A percentile compares a stretch with the other conserved stretches of the same genome.
Evolutionary conservation across 2,797 vertebrate genomes (phyloP).

Genomic region (Acipenser oxyrinchus): DNA sequence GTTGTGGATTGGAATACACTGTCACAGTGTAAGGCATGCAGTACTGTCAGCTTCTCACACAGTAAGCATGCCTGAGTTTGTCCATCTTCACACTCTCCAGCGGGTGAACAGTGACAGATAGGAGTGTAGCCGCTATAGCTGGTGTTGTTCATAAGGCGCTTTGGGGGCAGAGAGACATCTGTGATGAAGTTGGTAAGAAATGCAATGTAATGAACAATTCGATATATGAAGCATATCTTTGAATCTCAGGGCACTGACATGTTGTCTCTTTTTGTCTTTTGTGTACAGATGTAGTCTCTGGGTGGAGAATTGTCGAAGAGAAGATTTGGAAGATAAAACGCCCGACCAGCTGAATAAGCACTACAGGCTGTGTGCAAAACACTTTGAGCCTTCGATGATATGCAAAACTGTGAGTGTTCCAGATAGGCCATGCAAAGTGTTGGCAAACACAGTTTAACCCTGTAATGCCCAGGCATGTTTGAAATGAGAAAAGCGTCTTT

Average conservation of each 20-base stretch:
- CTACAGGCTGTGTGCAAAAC: constrained; percentile 87
- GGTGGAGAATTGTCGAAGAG: constrained; percentile 85
- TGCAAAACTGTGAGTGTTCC: constrained; percentile 76
- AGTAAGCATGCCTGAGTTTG: no score
- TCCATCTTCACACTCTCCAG: no score
- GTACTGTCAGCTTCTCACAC: no score
- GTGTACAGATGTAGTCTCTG: constrained; percentile 77
- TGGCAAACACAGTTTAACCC: no score
- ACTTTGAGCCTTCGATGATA: constrained; percentile 81
- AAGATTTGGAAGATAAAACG: constrained; percentile 77
- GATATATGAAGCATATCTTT: background rate
- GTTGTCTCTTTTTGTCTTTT: constrained; percentile 14
- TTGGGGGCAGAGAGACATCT: background rate
- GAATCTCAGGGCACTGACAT: constrained; percentile 1
- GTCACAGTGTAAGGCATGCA: no score
- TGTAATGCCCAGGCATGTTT: no score
- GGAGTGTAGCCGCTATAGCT: no score
- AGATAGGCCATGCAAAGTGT: background rate
- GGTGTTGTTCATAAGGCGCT: no score
- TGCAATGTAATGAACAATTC: constrained; percentile 29
- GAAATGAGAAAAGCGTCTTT: background rate
- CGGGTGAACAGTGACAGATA: no score
- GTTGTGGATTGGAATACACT: no score
- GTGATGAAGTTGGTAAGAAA: background rate
- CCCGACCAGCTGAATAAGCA: constrained; percentile 83